Conservation (phyloP, 2,797 vertebrate genomes). For the Schizopygopsis malacanthus region DNA sequence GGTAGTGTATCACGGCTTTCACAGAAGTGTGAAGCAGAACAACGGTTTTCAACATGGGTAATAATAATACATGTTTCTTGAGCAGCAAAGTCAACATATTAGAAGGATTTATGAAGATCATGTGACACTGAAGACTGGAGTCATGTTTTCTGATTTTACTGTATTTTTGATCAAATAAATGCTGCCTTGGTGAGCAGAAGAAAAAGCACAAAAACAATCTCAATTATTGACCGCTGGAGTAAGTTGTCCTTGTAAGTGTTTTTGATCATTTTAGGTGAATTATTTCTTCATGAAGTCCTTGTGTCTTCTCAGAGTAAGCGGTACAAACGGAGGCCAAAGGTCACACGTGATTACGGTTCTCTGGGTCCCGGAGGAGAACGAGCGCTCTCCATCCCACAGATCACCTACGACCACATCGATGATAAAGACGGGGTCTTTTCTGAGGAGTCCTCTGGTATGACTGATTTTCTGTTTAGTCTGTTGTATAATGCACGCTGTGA, state of each 20-base stretch:
- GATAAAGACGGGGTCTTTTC: conserved; percentile 77
- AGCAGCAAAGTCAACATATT: no score
- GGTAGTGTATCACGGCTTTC: no score
- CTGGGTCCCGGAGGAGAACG: conserved; percentile 74
- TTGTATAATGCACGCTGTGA: no score
- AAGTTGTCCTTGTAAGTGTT: not conserved
- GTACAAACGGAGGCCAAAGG: conserved; percentile 81
- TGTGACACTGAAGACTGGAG: not conserved
- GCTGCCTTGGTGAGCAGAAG: not conserved
- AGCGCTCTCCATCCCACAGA: conserved; percentile 82
- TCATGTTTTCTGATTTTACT: not conserved
- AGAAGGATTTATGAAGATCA: no score
- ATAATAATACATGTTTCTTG: no score
- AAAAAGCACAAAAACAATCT: not conserved
- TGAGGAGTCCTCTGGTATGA: conserved; percentile 70
- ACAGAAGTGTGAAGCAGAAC: no score
- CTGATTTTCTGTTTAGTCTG: not conserved
- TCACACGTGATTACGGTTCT: conserved; percentile 76
- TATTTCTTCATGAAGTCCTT: conserved; percentile 9
- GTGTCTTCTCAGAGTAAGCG: conserved; percentile 77
- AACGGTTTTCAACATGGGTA: no score
- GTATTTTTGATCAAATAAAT: not conserved
- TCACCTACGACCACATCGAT: conserved; percentile 83
- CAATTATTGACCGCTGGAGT: not conserved
- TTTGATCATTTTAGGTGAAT: not conserved